Evolutionary conservation across 2,113 vertebrate genomes (phyloP).

Genomic region (Alces alces): DNA sequence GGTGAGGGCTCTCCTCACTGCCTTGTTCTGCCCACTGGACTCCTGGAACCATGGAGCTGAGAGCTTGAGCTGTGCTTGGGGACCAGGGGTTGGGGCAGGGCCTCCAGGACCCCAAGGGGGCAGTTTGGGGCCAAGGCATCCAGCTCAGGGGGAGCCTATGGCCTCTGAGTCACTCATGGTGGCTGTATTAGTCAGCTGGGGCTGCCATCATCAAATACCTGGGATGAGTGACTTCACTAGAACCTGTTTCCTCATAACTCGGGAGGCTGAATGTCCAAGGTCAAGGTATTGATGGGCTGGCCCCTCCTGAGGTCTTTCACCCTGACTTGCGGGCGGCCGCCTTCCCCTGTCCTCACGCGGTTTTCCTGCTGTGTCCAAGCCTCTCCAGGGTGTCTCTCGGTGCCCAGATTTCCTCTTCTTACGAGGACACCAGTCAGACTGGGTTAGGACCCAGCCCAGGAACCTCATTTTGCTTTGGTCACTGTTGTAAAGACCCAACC

Average conservation of each 20-base stretch:
- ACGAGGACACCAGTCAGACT: neutral
- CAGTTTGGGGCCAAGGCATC: neutral
- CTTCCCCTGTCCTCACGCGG: rapidly evolving
- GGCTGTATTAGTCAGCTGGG: neutral
- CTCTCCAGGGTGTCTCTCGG: neutral
- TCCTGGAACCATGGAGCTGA: neutral
- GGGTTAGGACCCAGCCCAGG: rapidly evolving
- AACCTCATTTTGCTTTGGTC: neutral
- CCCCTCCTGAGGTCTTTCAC: neutral
- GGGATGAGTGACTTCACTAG: neutral
- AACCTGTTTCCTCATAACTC: neutral
- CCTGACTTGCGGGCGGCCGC: rapidly evolving
- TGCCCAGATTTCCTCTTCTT: neutral
- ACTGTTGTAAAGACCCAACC: neutral
- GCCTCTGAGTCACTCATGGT: neutral
- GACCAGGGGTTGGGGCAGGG: rapidly evolving
- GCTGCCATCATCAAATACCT: neutral
- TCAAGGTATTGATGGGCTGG: rapidly evolving
- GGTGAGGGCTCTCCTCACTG: neutral
- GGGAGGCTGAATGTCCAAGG: neutral
- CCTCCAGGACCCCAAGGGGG: neutral
- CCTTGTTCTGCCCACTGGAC: neutral
- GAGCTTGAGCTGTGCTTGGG: neutral
- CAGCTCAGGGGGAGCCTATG: rapidly evolving
- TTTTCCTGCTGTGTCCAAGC: too few relatives aligned